Evolutionary conservation across 2,888 invertebrate genomes (phyloP).

Genomic region (Cephus sareptanus): DNA sequence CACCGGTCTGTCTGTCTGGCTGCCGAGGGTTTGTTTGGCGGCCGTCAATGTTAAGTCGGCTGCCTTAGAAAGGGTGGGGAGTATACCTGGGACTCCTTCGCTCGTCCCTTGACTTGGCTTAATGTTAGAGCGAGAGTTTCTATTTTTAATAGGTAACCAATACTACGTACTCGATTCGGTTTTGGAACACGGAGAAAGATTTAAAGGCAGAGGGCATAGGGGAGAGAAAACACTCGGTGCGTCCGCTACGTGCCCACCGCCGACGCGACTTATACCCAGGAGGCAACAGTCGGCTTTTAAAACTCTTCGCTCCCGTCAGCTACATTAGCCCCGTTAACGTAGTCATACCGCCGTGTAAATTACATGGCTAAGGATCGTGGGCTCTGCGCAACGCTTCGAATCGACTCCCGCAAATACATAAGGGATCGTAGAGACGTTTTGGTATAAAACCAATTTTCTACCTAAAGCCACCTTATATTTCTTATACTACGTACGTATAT

Average conservation of each 20-base stretch:
- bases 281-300: background rate
- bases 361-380: background rate
- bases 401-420: background rate
- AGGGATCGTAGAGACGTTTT: background rate
- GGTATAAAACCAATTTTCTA: background rate
- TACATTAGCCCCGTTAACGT: background rate
- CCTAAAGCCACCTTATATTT: background rate
- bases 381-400: background rate
- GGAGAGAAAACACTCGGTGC: background rate
- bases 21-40: background rate
- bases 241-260: background rate
- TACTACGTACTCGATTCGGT: background rate
- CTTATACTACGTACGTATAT: background rate
- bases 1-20: background rate
- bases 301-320: background rate
- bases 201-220: background rate
- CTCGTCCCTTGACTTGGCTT: background rate
- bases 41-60: background rate
- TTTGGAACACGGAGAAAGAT: background rate
- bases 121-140: background rate
- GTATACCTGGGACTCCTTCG: background rate
- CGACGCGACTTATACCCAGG: background rate
- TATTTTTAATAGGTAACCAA: background rate
- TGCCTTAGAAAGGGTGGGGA: background rate
- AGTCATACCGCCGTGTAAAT: background rate